Evolutionary conservation across 92 coral and sea anemone species (phyloP).

Genomic region (Epizoanthus rinbou): DNA sequence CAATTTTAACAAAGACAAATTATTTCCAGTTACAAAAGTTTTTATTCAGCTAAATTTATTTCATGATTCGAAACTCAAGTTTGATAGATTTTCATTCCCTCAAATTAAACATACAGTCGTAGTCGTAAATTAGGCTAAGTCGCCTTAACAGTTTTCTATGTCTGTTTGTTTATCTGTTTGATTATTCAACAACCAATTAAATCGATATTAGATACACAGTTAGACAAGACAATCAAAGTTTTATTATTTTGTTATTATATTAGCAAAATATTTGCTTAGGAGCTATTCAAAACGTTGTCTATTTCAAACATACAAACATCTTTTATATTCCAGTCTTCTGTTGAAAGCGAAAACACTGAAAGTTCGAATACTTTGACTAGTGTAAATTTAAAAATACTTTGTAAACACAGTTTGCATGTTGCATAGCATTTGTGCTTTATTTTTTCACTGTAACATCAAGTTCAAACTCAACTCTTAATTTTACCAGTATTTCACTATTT

Average conservation of each 20-base stretch:
- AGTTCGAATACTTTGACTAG: background rate
- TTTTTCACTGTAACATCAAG: too few species aligned
- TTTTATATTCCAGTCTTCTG: background rate
- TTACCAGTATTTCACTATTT: too few species aligned
- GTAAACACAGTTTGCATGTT: background rate
- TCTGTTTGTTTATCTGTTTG: constrained; percentile 15
- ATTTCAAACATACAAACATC: background rate
- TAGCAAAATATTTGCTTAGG: constrained; percentile 18
- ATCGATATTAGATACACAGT: background rate
- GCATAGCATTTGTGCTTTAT: background rate
- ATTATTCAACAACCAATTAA: constrained; percentile 7
- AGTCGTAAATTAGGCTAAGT: background rate
- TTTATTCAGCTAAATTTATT: too few species aligned
- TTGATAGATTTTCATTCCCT: too few species aligned
- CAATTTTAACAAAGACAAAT: too few species aligned
- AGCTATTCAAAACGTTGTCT: background rate
- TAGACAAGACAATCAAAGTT: constrained; percentile 9
- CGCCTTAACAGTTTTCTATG: background rate
- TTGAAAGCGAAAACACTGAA: background rate
- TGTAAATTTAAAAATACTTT: too few species aligned
- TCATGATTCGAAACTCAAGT: too few species aligned
- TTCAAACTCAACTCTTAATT: too few species aligned
- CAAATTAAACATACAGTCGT: too few species aligned
- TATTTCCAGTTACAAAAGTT: too few species aligned
- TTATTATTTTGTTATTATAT: background rate